Evolutionary conservation across 2,888 invertebrate species (phyloP), one percentile per base, ranked within the genome.

Genomic region (Mythimna impura): DNA sequence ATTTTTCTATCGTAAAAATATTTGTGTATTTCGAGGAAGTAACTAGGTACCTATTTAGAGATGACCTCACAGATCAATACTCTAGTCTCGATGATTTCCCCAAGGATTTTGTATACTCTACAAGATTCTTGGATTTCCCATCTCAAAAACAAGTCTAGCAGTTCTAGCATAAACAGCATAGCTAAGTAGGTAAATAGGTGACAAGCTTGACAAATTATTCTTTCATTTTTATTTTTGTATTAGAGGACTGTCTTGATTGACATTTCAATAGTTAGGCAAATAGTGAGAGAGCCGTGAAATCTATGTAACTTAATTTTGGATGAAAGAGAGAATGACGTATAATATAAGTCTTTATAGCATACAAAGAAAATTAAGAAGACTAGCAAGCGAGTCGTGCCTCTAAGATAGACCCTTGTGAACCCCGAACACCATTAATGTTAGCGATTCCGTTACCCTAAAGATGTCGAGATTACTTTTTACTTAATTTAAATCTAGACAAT

Each of bases 341-440:
- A 30, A 34, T 50, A 22, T 4, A 30, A 34, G 30, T 43, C 43
- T 5, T 14, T 43, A 43, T 14, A 43, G 43, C 9, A 14, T 14
- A 43, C 1, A 47, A 5, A 25, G 25, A 2, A 25, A 25, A 25
- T 25, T 25, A 43, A n/a, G n/a, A n/a, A n/a, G n/a, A n/a, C n/a
- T n/a, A n/a, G n/a, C n/a, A n/a, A n/a, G n/a, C n/a, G n/a, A n/a
- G n/a, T n/a, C n/a, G n/a, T n/a, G n/a, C n/a, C n/a, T n/a, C n/a
- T n/a, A n/a, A n/a, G 0, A 43, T 6, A 52, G 30, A 22, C 40
- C 60, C 30, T 72, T 54, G 72, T 14, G 14, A 72, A 34, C 60
- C 22, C 22, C 10, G 1, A 43, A 8, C 17, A 43, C 43, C 14
- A 22, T 54, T 20, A n/a, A n/a, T n/a, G n/a, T 20, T 70, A 71